A percentile compares a stretch with the other conserved stretches of the same genome.
phyloP scores from a whole-genome alignment of 2,113 vertebrate species.

The Gavialis gangeticus region DNA sequence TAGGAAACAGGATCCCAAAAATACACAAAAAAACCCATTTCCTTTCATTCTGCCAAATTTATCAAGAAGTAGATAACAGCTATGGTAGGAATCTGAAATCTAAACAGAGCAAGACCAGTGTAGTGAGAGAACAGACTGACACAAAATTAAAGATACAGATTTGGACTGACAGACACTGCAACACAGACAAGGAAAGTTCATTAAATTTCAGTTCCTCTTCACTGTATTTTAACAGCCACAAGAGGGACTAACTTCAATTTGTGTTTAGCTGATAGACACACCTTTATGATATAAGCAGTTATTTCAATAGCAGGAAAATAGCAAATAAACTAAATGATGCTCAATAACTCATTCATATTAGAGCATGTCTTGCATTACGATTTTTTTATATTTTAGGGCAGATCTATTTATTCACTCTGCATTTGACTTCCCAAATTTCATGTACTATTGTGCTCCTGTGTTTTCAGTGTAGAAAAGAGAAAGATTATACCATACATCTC shows the following conservation, averaged over 20 bases:
- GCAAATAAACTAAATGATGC: background rate
- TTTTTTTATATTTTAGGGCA: background rate
- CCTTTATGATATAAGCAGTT: background rate
- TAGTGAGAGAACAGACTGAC: background rate
- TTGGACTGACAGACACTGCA: background rate
- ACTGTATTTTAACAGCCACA: background rate
- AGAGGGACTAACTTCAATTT: constrained; percentile 27
- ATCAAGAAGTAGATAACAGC: constrained; percentile 53
- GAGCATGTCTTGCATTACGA: background rate
- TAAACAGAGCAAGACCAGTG: constrained; percentile 20
- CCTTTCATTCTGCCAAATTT: constrained; percentile 62
- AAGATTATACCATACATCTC: no score
- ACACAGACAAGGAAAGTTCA: background rate
- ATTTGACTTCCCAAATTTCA: background rate
- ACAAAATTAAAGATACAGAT: background rate
- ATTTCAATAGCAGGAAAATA: background rate
- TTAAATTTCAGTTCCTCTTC: background rate
- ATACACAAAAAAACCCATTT: constrained; percentile 41
- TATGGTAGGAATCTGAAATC: constrained; percentile 37
- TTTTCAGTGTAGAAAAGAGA: no score
- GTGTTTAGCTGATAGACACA: background rate
- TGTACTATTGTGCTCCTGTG: background rate
- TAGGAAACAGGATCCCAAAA: constrained; percentile 60
- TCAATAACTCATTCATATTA: background rate
- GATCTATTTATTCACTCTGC: constrained; percentile 14